phyloP scores from a whole-genome alignment of 2,888 invertebrate species.

The Mystacides longicornis region DNA sequence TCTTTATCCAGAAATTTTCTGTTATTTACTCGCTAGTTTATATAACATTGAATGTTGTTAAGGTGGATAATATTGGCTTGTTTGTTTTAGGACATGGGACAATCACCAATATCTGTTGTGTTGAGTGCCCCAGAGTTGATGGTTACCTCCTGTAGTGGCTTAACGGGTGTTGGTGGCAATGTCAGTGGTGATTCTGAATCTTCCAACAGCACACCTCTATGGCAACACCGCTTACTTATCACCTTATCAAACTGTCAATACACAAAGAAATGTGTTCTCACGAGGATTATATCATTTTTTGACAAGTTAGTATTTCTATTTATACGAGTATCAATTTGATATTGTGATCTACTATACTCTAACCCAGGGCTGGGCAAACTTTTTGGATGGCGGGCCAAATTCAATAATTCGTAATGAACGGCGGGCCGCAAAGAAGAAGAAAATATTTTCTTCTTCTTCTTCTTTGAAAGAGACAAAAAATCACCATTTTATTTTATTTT shows the following conservation, averaged over 20 bases:
- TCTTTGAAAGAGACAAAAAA: too few species aligned
- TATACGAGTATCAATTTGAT: too few species aligned
- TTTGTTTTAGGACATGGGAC: constrained; percentile 39
- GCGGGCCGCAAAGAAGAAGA: too few species aligned
- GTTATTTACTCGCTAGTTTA: too few species aligned
- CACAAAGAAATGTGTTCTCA: constrained; percentile 66
- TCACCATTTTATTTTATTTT: too few species aligned
- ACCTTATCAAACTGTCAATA: constrained; percentile 85
- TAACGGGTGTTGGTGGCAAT: constrained; percentile 22
- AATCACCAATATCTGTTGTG: constrained; percentile 36
- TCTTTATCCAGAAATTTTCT: too few species aligned
- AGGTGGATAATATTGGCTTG: background rate
- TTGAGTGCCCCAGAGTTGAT: constrained; percentile 36
- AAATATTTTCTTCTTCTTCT: too few species aligned
- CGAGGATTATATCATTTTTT: constrained; percentile 62
- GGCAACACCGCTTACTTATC: constrained; percentile 77
- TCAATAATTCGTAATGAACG: too few species aligned
- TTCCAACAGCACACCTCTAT: constrained; percentile 44
- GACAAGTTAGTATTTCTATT: constrained; percentile 40
- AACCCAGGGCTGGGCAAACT: too few species aligned
- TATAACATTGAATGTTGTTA: too few species aligned
- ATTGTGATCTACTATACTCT: too few species aligned
- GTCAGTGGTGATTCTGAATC: constrained; percentile 32
- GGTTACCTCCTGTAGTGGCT: constrained; percentile 22
- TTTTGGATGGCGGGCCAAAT: too few species aligned